Conservation (phyloP, 1,140 invertebrate genomes). For the Drusus annulatus region DNA sequence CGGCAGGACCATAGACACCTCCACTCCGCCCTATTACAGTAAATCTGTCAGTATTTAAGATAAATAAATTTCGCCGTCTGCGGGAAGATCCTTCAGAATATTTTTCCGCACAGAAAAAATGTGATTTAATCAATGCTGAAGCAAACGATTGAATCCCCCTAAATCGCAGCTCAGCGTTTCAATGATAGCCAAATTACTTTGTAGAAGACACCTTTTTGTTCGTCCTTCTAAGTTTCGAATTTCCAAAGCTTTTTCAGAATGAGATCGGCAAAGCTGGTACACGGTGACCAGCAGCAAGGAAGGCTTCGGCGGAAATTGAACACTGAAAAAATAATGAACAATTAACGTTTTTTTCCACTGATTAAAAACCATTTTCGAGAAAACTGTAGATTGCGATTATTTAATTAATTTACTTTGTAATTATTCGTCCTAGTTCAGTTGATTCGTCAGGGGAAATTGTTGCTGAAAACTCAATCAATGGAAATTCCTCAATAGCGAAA, state of each 20-base stretch:
- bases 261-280: neutral
- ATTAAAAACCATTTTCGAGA: slow-evolving; percentile 33
- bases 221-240: slow-evolving; percentile 20
- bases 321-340: slow-evolving; percentile 35
- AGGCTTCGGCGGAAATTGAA: slow-evolving; percentile 12
- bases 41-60: too few relatives aligned
- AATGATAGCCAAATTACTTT: slow-evolving; percentile 39
- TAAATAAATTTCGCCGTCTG: too few relatives aligned
- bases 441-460: too few relatives aligned
- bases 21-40: too few relatives aligned
- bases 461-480: too few relatives aligned
- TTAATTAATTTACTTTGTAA: slow-evolving; percentile 24
- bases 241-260: slow-evolving; percentile 22
- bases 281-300: neutral
- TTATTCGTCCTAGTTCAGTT: slow-evolving; percentile 2
- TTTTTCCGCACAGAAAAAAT: too few relatives aligned
- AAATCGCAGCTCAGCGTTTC: neutral
- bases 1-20: too few relatives aligned
- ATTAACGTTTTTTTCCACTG: slow-evolving; percentile 32
- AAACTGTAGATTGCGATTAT: neutral
- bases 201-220: slow-evolving; percentile 11
- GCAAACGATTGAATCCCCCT: neutral
- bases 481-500: too few relatives aligned
- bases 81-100: too few relatives aligned
- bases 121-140: neutral